These are phyloP conservation scores for Drosophila aldrichi DNA, from an alignment of 2,888 invertebrate species.

Conservation along the genomic window DNA sequence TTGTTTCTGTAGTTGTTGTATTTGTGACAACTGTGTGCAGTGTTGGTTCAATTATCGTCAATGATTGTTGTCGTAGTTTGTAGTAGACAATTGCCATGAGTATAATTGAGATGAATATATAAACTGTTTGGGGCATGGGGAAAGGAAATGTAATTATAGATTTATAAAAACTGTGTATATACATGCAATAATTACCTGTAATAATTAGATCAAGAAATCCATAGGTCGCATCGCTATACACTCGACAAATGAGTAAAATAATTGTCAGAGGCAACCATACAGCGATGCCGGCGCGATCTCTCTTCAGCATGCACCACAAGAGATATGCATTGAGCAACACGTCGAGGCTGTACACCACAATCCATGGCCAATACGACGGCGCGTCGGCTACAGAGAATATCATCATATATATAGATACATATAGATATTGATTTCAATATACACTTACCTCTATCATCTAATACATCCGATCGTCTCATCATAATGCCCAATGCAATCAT, in stretches of 20 bases:
- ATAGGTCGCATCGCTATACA: constrained; percentile 5
- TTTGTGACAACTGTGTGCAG: not conserved
- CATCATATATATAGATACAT: not conserved
- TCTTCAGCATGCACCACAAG: constrained; percentile 1
- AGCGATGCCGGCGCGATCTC: constrained; percentile 1
- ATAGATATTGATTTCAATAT: not conserved
- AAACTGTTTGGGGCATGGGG: not conserved
- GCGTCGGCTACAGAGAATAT: not conserved
- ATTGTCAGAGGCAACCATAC: not conserved
- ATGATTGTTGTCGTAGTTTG: constrained; percentile 3
- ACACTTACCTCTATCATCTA: not conserved
- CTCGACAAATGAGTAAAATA: not conserved
- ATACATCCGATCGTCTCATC: constrained; percentile 3
- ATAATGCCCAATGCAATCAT: constrained; percentile 7
- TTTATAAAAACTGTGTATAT: too few species aligned
- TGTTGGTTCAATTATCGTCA: not conserved
- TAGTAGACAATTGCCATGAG: constrained; percentile 4
- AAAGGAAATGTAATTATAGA: not conserved
- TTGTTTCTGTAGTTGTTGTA: not conserved
- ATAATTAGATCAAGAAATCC: constrained; percentile 6
- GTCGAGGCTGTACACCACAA: constrained; percentile 1
- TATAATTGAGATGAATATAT: constrained; percentile 2
- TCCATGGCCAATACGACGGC: constrained; percentile 1
- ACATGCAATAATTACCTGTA: not conserved
- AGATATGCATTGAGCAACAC: constrained; percentile 12